Percentiles rank a stretch among this genome's conserved stretches.
These are phyloP conservation scores for Chloroceryle inda DNA, from an alignment of 2,797 vertebrate genomes.

Conservation along the genomic window DNA sequence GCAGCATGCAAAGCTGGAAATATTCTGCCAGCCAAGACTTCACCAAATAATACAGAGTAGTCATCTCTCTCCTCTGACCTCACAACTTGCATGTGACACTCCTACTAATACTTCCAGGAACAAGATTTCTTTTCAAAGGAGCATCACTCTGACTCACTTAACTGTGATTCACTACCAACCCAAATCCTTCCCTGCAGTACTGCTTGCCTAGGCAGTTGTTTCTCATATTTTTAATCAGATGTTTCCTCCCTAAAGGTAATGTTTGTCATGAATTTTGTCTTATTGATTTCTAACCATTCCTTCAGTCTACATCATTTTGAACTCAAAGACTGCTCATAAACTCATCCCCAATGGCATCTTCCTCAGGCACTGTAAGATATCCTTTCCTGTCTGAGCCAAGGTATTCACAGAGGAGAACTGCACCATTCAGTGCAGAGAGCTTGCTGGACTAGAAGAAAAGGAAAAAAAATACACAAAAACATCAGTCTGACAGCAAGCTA, in stretches of 20 bases:
- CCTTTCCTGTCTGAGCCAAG: not conserved
- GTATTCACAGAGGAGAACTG: not conserved
- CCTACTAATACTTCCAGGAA: slow-evolving; percentile 1
- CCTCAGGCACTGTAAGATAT: not conserved
- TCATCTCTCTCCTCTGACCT: not conserved
- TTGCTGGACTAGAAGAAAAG: not conserved
- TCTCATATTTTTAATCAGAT: slow-evolving; percentile 20
- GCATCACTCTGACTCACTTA: not conserved
- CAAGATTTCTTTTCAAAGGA: not conserved
- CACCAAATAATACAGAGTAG: not conserved
- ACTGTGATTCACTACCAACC: not conserved
- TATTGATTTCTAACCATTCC: slow-evolving; percentile 8
- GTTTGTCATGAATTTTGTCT: slow-evolving; percentile 36
- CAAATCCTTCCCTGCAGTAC: not conserved
- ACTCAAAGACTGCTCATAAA: not conserved
- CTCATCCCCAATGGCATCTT: not conserved
- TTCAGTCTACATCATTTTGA: slow-evolving; percentile 11
- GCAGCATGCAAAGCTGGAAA: not conserved
- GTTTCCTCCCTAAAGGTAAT: slow-evolving; percentile 28
- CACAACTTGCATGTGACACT: not conserved
- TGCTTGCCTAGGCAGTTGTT: slow-evolving; percentile 23
- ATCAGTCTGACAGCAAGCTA: not conserved
- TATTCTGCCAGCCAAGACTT: not conserved
- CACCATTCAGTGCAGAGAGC: not conserved
- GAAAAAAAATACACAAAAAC: too few species aligned